Conservation (phyloP, 2,797 vertebrate genomes). For the Aulostomus chinensis region DNA sequence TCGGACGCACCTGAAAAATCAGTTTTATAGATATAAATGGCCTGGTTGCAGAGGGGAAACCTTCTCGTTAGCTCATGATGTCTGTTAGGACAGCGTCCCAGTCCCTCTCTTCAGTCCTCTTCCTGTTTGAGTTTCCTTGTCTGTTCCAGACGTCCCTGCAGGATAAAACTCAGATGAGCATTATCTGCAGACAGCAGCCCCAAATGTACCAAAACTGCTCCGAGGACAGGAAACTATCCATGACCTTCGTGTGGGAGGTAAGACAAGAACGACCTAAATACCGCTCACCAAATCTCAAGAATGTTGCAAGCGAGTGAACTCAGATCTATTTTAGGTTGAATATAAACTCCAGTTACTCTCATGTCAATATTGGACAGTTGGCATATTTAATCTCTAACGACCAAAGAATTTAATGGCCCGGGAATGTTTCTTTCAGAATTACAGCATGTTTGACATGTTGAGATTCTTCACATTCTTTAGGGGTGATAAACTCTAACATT, state of each 20-base stretch:
- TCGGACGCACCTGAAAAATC: no score
- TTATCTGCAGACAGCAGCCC: constrained; percentile 62
- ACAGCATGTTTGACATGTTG: constrained; percentile 43
- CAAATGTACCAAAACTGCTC: constrained; percentile 48
- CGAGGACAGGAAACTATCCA: constrained; percentile 70
- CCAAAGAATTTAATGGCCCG: constrained; percentile 41
- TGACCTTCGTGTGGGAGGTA: constrained; percentile 52
- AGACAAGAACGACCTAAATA: constrained; percentile 58
- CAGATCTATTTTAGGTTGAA: constrained; percentile 54
- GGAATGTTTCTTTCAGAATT: constrained; percentile 52
- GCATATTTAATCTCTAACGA: constrained; percentile 56
- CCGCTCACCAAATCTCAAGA: constrained; percentile 59
- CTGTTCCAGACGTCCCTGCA: constrained; percentile 47
- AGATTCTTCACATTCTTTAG: constrained; percentile 61
- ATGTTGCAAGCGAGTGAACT: constrained; percentile 28
- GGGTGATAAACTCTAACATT: constrained; percentile 41
- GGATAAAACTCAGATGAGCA: constrained; percentile 67
- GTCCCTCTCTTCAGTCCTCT: constrained; percentile 9
- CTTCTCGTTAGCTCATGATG: constrained; percentile 2
- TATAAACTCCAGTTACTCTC: constrained; percentile 55
- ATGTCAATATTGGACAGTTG: constrained; percentile 55
- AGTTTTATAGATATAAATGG: neutral
- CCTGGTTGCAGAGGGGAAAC: constrained; percentile 1
- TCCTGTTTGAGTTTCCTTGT: constrained; percentile 67
- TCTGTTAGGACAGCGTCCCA: no score